phyloP scores from a whole-genome alignment of 2,113 vertebrate species.

The Brachyistius frenatus region DNA sequence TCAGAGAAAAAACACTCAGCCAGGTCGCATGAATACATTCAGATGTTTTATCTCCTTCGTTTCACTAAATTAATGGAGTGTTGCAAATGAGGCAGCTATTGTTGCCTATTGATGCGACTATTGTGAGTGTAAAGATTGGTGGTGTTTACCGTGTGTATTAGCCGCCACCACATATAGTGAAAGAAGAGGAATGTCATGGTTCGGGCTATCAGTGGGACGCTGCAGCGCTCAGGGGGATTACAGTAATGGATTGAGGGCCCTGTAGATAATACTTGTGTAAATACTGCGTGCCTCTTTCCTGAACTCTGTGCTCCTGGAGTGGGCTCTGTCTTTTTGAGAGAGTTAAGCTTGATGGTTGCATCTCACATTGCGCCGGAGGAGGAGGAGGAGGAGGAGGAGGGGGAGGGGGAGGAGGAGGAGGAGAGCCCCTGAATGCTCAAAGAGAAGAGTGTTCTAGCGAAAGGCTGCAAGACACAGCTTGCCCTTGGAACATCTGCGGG shows the following conservation, averaged over 20 bases:
- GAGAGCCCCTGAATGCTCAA: slow-evolving; percentile 81
- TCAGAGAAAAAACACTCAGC: slow-evolving; percentile 9
- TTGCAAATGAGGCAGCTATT: slow-evolving; percentile 56
- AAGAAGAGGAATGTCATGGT: slow-evolving; percentile 73
- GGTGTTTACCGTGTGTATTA: slow-evolving; percentile 76
- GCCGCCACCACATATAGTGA: slow-evolving; percentile 58
- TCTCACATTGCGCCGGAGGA: slow-evolving; percentile 89
- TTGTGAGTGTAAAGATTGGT: slow-evolving; percentile 64
- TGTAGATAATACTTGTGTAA: slow-evolving; percentile 83
- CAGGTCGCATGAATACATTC: slow-evolving; percentile 29
- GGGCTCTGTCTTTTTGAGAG: slow-evolving; percentile 75
- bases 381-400: slow-evolving; percentile 66
- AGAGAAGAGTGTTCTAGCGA: slow-evolving; percentile 92
- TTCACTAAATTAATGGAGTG: slow-evolving; percentile 63
- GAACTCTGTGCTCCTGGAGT: slow-evolving; percentile 80
- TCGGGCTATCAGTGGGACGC: slow-evolving; percentile 62
- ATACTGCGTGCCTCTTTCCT: slow-evolving; percentile 80
- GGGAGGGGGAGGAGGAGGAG: slow-evolving; percentile 76
- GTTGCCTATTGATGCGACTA: slow-evolving; percentile 45
- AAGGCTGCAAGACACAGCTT: slow-evolving; percentile 95
- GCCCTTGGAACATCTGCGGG: slow-evolving; percentile 94
- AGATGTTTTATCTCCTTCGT: slow-evolving; percentile 45
- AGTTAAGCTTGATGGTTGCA: slow-evolving; percentile 80
- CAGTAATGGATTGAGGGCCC: slow-evolving; percentile 82
- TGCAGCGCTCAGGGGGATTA: slow-evolving; percentile 78